Evolutionary conservation across 2,888 invertebrate species (phyloP), one percentile per base, ranked within the genome.

Genomic region (Tiliacea citrago): DNA sequence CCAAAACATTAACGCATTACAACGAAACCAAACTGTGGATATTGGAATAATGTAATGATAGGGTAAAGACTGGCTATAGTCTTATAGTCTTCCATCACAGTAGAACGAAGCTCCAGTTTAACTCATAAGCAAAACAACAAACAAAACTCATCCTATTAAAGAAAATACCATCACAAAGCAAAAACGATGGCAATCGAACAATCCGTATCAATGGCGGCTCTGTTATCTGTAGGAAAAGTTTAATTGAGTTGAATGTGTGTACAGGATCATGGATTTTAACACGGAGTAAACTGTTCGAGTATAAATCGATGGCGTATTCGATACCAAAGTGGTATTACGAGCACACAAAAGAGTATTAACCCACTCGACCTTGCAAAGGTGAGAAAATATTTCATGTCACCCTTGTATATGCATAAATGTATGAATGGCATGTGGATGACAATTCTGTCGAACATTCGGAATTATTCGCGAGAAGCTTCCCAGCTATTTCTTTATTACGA

Each of bases 401-500:
- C 74, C 75, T 72, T 83, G 74, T 82, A 80, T 80, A 82, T 79
- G 75, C 78, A 75, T 81, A 79, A 80, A 79, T 77, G 73, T 82
- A 73, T 75, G 75, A 72, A 77, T 72, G 85, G 77, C 74, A 88
- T 86, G 86, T 82, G 80, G 83, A 71, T 72, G 77, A 75, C 70
- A 80, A 76, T 79, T 75, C 74, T 82, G 91, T 90, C 89, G 90
- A 90, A 91, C 88, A 86, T 89, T 89, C 89, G 87, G 90, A 92
- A 93, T 93, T 93, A 93, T 93, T 93, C 89, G 92, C 89, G 90
- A 42, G 67, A 77, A 75, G 87, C 90, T 86, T 90, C 86, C 83
- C 79, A 92, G 94, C 90, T 92, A 93, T 94, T 94, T 92, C 92
- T 94, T 94, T 94, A 95, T 94, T 94, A 93, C 29, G 29, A 29